Base-by-base conservation (phyloP, 2,888 invertebrate species). In the Ectemnius lituratus region DNA sequence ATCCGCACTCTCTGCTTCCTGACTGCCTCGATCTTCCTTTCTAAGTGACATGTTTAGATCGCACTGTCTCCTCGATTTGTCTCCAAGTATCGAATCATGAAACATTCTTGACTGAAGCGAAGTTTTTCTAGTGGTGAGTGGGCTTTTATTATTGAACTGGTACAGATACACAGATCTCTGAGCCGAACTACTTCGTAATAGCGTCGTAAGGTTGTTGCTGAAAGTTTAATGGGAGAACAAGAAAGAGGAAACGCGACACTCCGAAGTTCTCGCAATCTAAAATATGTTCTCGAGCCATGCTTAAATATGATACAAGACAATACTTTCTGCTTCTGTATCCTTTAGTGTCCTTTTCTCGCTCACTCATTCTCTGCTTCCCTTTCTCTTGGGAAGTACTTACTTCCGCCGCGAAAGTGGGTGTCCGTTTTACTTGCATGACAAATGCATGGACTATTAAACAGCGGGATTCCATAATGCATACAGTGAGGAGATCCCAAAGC, bases 261-360 rank as follows among this genome's bases (percentile, higher is more conserved):
- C 11, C 37, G 37, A 20, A 58, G 6, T 23, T 58, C 27, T 20
- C 13, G 20, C 20, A 1, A 4, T 58, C 58, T 58, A 23, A 27
- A 18, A 27, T 58, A 18, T 58, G 58, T 13, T 37, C 37, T 27
- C 18, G 58, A 58, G 27, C 8, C 6, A 6, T 58, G 20, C 11
- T 23, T 58, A 58, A 58, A 58, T 58, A 58, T 58, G 27, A 58
- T 37, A 37, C 37, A 11, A 58, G 58, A 27, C 58, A 58, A 27
- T 52, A 52, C 52, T 52, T 52, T 52, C 52, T 16, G 11, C 8
- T 37, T 8, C 37, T 4, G 1, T 11, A 8, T 37, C 8, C 37
- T 37, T 11, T 4, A 6, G 0, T 11, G 8, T 37, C 8, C 37
- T 8, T 37, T 37, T 52, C 52, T 52, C 52, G 2, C 16, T 52